Conservation (phyloP, 30 jellyfish, hydroid and myxozoan genomes). For the Nemopilema nomurai region DNA sequence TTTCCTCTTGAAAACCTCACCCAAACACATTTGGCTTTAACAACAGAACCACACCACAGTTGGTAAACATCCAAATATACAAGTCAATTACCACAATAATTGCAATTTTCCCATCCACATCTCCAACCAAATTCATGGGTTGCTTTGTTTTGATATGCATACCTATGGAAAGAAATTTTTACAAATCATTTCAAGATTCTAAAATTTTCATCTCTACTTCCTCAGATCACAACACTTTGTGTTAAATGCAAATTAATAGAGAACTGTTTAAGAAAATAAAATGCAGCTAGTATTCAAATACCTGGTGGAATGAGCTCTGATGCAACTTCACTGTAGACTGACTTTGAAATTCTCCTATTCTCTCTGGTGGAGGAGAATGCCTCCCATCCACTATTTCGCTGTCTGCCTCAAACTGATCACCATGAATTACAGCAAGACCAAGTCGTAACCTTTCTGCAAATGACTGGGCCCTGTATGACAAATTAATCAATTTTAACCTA, state of each 20-base stretch:
- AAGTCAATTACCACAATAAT: slow-evolving; percentile 82
- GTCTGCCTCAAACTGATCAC: slow-evolving; percentile 90
- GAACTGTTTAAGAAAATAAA: background rate
- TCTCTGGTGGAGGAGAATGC: slow-evolving; percentile 96
- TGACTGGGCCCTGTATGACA: slow-evolving; percentile 81
- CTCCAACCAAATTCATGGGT: slow-evolving; percentile 96
- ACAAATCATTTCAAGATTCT: no score
- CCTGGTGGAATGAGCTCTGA: slow-evolving; percentile 84
- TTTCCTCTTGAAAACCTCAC: no score
- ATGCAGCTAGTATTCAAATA: background rate
- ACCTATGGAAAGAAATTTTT: slow-evolving; percentile 39
- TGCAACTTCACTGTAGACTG: slow-evolving; percentile 72
- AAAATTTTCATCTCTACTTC: no score
- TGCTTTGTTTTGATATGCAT: slow-evolving; percentile 87
- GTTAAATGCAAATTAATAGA: background rate
- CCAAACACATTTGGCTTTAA: no score
- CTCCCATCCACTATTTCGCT: slow-evolving; percentile 97
- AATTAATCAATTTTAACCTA: background rate
- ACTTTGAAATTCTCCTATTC: slow-evolving; percentile 54
- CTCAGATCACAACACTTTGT: no score
- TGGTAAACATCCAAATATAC: no score
- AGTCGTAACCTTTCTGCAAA: slow-evolving; percentile 97
- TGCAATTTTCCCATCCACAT: slow-evolving; percentile 85
- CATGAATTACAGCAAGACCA: slow-evolving; percentile 98
- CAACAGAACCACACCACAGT: no score